Conservation (phyloP, 2,113 vertebrate genomes). For the Tragelaphus buxtoni region DNA sequence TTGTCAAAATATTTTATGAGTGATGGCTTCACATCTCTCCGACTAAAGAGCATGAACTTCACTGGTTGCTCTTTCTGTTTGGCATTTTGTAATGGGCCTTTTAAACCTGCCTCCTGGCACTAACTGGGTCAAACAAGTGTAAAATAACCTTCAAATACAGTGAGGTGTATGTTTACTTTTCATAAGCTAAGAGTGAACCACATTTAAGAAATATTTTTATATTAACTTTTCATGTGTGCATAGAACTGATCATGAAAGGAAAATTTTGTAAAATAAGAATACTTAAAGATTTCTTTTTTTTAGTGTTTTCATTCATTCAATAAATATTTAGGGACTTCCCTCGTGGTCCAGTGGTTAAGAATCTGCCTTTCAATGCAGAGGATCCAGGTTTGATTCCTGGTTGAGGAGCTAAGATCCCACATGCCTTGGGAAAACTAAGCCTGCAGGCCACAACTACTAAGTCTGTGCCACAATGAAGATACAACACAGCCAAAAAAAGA, state of each 20-base stretch:
- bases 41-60: neutral
- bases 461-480: neutral
- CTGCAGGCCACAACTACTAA: neutral
- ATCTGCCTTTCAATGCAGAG: neutral
- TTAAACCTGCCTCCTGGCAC: neutral
- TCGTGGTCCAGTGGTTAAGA: neutral
- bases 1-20: neutral
- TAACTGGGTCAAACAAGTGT: neutral
- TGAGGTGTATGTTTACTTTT: slow-evolving; percentile 28
- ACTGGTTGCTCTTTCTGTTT: neutral
- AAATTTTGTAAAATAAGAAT: neutral
- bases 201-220: neutral
- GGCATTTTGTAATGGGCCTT: neutral
- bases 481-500: neutral
- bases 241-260: neutral
- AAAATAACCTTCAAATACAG: slow-evolving; percentile 31
- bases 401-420: neutral
- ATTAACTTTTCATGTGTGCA: slow-evolving; percentile 10
- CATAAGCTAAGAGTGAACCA: neutral
- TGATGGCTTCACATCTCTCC: neutral
- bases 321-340: neutral
- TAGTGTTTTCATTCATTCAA: neutral
- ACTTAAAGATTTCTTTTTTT: neutral
- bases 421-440: neutral
- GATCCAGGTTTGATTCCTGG: neutral